Base-by-base conservation (phyloP, 2,888 invertebrate species). In the Macroteleia sp. region DNA sequence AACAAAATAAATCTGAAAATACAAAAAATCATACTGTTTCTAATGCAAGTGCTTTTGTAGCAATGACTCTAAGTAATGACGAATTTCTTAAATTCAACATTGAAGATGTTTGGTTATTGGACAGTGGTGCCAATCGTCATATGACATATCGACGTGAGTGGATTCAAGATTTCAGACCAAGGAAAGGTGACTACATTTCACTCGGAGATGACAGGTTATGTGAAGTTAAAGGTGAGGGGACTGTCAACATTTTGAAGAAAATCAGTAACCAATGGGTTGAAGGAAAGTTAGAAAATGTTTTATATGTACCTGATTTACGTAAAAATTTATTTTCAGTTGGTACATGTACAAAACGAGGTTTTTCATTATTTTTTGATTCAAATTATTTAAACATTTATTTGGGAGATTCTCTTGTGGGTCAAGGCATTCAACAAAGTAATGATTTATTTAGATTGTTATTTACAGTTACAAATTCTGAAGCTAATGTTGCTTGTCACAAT, bases 151-250 rank as follows among this genome's bases (percentile, higher is more conserved):
- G 30, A 16, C 50, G 50, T 1, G 50, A 74, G 0, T 73, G 73
- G 64, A 50, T 64, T 19, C 42, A 54, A 0, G 30, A 61, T 10
- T 6, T 56, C n/a, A 16, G 2, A n/a, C 39, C 32, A 0, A 39
- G 8, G 1, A 17, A 36, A 3, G 41, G 46, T 8, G 1, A 46
- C 0, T 56, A 20, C 12, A 54, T 67, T 14, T 41, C 61, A 1
- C 41, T 74, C 0, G 74, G 66, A 0, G 30, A 67, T 10, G 41
- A 74, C 6, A 19, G 39, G 4, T 17, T 9, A 22, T 62, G 62
- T 48, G 62, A 62, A n/a, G n/a, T 64, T 6, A 54, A 50, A 48
- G 73, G 64, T 12, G 34, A 50, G 5, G 71, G 71, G 1, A 62
- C 39, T 9, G 25, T 70, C 30, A 3, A 22, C 2, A 61, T 70